These are phyloP conservation scores for Erethizon dorsatum DNA, from an alignment of 2,797 vertebrate genomes.

Conservation along the genomic window DNA sequence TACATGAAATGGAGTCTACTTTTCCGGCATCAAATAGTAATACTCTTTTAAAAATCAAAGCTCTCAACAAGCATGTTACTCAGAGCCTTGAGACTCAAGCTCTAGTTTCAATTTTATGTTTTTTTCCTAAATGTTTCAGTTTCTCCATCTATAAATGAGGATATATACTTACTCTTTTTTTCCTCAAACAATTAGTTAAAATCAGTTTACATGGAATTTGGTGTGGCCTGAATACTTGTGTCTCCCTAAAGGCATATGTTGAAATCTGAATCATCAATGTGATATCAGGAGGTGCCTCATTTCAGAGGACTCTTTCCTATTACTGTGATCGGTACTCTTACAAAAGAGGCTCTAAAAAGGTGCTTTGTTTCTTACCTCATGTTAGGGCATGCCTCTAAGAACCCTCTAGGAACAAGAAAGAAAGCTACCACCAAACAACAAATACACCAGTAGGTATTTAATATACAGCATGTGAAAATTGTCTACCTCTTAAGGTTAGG, in stretches of 20 bases:
- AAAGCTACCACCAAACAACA: not conserved
- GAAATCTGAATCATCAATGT: not conserved
- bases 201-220: not conserved
- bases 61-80: not conserved
- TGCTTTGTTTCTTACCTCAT: rapidly evolving
- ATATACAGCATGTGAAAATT: not conserved
- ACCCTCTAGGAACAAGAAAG: not conserved
- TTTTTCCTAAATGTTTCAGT: not conserved
- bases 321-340: not conserved
- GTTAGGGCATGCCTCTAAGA: not conserved
- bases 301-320: not conserved
- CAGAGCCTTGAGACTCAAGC: not conserved
- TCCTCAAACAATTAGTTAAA: not conserved
- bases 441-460: not conserved
- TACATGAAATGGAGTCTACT: not conserved
- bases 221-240: not conserved
- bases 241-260: not conserved
- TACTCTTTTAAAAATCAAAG: slow-evolving; percentile 31
- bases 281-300: not conserved
- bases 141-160: not conserved
- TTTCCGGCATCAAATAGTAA: slow-evolving; percentile 4
- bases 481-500: not conserved
- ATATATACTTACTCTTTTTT: not conserved
- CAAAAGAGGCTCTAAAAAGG: not conserved
- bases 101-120: not conserved